Evolutionary conservation across 2,888 invertebrate species (phyloP).

Genomic region (Reticulitermes lucifugus): DNA sequence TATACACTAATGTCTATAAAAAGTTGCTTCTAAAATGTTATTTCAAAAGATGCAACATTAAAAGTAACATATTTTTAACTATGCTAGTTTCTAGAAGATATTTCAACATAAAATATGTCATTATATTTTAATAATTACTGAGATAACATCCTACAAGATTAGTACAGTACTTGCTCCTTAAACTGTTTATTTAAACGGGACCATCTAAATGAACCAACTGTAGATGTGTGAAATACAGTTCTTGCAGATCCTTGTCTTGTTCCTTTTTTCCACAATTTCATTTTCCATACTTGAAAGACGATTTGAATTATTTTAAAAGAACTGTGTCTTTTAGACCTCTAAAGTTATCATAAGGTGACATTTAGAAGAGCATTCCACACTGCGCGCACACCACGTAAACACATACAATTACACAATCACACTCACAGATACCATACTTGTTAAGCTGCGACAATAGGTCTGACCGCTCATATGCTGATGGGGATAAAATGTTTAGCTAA

Average conservation of each 20-base stretch:
- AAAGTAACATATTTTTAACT: conserved; percentile 29
- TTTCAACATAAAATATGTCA: conserved; percentile 27
- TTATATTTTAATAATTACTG: conserved; percentile 11
- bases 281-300: not conserved
- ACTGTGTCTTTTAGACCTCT: not conserved
- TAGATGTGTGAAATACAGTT: not conserved
- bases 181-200: not conserved
- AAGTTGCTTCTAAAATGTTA: conserved; percentile 41
- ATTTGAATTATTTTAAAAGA: not conserved
- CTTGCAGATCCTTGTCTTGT: not conserved
- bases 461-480: not conserved
- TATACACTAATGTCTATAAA: conserved; percentile 32
- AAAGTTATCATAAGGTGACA: not conserved
- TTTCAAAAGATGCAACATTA: conserved; percentile 29
- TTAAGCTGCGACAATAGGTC: not conserved
- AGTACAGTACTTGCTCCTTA: conserved; percentile 5
- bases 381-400: not conserved
- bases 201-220: not conserved
- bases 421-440: not conserved
- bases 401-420: not conserved
- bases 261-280: not conserved
- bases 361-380: not conserved
- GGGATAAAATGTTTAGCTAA: conserved; percentile 8
- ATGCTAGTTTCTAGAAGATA: conserved; percentile 20
- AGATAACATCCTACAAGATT: conserved; percentile 32